These are phyloP conservation scores for Sminthopsis crassicaudata DNA, from an alignment of 2,113 vertebrate genomes.

Conservation along the genomic window DNA sequence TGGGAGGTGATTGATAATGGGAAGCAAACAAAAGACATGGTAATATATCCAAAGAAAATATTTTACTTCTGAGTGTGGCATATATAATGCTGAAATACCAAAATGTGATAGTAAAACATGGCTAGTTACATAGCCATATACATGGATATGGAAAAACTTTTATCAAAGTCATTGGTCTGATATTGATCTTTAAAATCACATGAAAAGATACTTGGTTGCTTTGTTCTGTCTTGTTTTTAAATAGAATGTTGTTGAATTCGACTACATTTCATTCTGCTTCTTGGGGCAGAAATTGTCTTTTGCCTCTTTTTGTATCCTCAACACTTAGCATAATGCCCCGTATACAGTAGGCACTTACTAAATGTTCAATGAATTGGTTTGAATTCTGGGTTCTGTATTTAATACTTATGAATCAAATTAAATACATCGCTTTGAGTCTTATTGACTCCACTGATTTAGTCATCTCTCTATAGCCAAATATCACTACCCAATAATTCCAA, in stretches of 20 bases:
- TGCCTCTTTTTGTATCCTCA: neutral
- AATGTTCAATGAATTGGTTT: neutral
- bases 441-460: neutral
- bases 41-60: neutral
- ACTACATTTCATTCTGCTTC: neutral
- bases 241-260: neutral
- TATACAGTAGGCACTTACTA: neutral
- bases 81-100: neutral
- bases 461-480: neutral
- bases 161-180: neutral
- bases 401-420: neutral
- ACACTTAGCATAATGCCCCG: neutral
- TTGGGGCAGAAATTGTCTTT: neutral
- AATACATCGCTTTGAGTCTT: neutral
- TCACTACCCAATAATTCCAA: neutral
- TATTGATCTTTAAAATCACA: neutral
- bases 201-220: neutral
- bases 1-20: neutral
- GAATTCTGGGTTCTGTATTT: neutral
- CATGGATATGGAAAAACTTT: neutral
- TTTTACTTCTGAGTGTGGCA: constrained; percentile 14
- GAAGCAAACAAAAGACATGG: neutral
- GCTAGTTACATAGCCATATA: neutral
- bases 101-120: neutral
- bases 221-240: neutral